Conservation (phyloP, 2,888 invertebrate genomes). For the Anorthoa munda region DNA sequence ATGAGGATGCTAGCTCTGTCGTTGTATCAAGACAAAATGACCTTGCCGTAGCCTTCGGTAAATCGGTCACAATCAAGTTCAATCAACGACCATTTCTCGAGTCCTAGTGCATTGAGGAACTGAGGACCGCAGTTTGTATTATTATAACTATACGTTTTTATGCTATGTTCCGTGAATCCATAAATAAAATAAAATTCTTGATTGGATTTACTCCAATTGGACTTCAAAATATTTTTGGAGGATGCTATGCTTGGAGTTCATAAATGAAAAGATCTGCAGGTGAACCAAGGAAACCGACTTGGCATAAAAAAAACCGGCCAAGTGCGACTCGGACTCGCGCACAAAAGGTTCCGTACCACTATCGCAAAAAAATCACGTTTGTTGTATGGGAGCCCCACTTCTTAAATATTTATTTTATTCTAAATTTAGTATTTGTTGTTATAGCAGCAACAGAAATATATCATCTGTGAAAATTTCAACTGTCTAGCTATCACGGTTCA, state of each 20-base stretch:
- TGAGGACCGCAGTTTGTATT: neutral
- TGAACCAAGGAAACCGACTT: neutral
- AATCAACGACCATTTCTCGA: constrained; percentile 11
- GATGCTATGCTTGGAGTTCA: neutral
- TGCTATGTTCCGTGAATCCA: neutral
- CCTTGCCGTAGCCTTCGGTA: constrained; percentile 14
- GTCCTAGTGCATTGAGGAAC: neutral
- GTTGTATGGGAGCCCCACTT: too few relatives aligned
- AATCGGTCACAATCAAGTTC: constrained; percentile 3
- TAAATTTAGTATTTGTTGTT: too few relatives aligned
- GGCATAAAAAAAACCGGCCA: neutral
- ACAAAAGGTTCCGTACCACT: too few relatives aligned
- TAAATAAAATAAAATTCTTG: too few relatives aligned
- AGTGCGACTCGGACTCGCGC: too few relatives aligned
- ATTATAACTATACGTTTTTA: neutral
- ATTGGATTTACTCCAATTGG: too few relatives aligned
- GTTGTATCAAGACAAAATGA: constrained; percentile 7
- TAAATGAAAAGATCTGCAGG: neutral
- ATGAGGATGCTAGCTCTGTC: constrained; percentile 9
- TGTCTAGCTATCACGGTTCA: too few relatives aligned
- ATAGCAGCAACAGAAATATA: too few relatives aligned
- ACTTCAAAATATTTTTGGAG: neutral
- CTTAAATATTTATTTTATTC: too few relatives aligned
- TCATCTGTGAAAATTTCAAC: too few relatives aligned
- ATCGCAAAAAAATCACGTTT: too few relatives aligned